Conservation (phyloP, 2,888 invertebrate species). For the Drosophila tripunctata region DNA sequence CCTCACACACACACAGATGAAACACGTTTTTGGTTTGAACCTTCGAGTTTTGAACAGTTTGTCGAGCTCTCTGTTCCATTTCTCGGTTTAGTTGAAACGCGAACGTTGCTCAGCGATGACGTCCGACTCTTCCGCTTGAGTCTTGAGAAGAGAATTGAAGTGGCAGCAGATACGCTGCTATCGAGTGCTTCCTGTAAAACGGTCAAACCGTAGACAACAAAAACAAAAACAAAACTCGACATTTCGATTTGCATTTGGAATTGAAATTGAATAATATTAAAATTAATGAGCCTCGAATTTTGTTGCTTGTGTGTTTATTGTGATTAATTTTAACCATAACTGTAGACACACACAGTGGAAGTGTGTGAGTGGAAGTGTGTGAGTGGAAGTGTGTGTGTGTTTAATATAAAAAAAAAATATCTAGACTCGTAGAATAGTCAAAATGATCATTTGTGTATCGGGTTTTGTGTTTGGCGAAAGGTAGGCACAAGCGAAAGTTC, state of each 20-base stretch:
- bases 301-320: slow-evolving; percentile 35
- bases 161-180: background rate
- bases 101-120: slow-evolving; percentile 63
- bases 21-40: slow-evolving; percentile 14
- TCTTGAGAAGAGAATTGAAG: background rate
- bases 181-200: slow-evolving; percentile 54
- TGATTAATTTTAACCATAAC: slow-evolving; percentile 38
- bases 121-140: slow-evolving; percentile 45
- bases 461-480: slow-evolving; percentile 86
- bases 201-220: slow-evolving; percentile 43
- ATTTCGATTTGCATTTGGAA: slow-evolving; percentile 46
- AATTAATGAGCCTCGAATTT: slow-evolving; percentile 30
- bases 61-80: slow-evolving; percentile 27
- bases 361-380: slow-evolving; percentile 6
- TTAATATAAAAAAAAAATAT: slow-evolving; percentile 14
- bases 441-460: slow-evolving; percentile 87
- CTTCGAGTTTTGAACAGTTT: slow-evolving; percentile 27
- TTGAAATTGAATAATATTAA: slow-evolving; percentile 55
- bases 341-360: slow-evolving; percentile 11
- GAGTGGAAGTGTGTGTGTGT: slow-evolving; percentile 15
- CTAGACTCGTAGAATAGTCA: slow-evolving; percentile 44
- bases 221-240: slow-evolving; percentile 1
- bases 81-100: slow-evolving; percentile 75
- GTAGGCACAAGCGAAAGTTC: slow-evolving; percentile 76
- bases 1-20: background rate